Evolutionary conservation across 2,797 vertebrate genomes (phyloP).

Genomic region (Philypnodon macrostomus): DNA sequence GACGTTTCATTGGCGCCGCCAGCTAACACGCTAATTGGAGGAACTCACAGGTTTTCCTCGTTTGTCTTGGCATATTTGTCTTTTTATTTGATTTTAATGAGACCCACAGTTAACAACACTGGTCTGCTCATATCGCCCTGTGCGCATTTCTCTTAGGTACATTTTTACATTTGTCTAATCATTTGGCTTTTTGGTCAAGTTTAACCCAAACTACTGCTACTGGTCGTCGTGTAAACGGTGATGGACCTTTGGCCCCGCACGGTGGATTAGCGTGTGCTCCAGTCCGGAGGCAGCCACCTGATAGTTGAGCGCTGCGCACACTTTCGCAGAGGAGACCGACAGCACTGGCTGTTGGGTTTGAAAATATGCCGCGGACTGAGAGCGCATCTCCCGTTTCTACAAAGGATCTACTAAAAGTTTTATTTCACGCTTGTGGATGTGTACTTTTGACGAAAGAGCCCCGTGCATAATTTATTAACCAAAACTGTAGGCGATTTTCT

Average conservation of each 20-base stretch:
- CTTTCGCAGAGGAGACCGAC: slow-evolving; percentile 19
- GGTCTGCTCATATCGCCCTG: too few species aligned
- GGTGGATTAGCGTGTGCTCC: slow-evolving; percentile 30
- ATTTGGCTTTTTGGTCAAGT: too few species aligned
- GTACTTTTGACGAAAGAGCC: slow-evolving; percentile 9
- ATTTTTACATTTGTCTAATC: too few species aligned
- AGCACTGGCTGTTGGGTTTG: slow-evolving; percentile 19
- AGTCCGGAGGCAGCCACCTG: slow-evolving; percentile 49
- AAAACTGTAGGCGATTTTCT: slow-evolving; percentile 36
- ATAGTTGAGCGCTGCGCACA: slow-evolving; percentile 37
- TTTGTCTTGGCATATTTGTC: too few species aligned
- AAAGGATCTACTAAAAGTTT: slow-evolving; percentile 14
- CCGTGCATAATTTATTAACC: slow-evolving; percentile 32
- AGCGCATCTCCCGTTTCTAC: slow-evolving; percentile 16
- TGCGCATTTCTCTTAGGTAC: too few species aligned
- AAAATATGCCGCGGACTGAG: slow-evolving; percentile 40
- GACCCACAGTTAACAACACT: too few species aligned
- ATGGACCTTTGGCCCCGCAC: slow-evolving; percentile 50
- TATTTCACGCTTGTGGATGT: slow-evolving; percentile 15
- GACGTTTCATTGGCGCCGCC: too few species aligned
- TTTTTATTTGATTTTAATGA: too few species aligned
- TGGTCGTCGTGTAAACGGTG: slow-evolving; percentile 11
- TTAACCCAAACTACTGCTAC: not conserved
- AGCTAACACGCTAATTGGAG: too few species aligned
- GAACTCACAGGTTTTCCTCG: too few species aligned